Evolutionary conservation across 2,797 vertebrate species (phyloP).

Genomic region (Eurystomus glaucurus): DNA sequence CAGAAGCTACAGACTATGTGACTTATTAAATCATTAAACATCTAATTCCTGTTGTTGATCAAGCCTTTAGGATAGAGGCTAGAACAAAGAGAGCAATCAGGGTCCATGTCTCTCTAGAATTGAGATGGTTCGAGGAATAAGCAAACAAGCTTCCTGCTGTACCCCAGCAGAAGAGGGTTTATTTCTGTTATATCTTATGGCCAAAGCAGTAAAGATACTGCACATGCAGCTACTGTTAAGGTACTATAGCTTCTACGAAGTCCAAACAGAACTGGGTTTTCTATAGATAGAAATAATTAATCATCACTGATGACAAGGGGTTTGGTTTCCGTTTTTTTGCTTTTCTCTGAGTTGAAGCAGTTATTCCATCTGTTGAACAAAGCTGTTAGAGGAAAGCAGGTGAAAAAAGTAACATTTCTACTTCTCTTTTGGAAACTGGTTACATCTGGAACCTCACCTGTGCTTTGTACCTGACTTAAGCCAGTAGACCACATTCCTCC

Average conservation of each 20-base stretch:
- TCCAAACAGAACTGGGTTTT: background rate
- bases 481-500: background rate
- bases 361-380: background rate
- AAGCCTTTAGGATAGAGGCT: background rate
- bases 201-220: background rate
- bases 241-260: background rate
- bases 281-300: background rate
- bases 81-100: background rate
- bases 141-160: background rate
- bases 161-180: background rate
- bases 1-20: background rate
- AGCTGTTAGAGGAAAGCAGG: rapidly evolving
- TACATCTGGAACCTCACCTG: background rate
- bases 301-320: rapidly evolving
- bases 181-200: rapidly evolving
- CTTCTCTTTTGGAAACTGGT: background rate
- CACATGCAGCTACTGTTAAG: rapidly evolving
- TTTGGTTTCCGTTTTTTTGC: background rate
- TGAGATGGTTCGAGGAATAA: background rate
- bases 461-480: background rate
- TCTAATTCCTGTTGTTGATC: background rate
- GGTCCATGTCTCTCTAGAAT: background rate
- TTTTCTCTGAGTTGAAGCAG: background rate
- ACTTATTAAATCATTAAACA: background rate
- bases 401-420: background rate